A percentile compares a stretch with the other conserved stretches of the same genome.
Conservation (phyloP, 2,113 vertebrate genomes). For the Elachura formosa region DNA sequence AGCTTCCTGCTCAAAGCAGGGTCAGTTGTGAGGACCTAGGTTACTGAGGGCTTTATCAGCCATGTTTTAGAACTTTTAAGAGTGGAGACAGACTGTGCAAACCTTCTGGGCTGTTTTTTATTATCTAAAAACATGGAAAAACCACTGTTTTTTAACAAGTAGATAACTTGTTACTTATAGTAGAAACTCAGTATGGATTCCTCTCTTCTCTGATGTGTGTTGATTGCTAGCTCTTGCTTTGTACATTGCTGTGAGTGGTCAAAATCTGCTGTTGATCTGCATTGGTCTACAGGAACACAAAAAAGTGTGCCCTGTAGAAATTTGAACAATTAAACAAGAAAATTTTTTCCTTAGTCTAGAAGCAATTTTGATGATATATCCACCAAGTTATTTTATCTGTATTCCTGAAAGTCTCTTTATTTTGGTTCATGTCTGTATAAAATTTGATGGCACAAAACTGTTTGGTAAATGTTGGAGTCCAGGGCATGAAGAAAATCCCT, state of each 20-base stretch:
- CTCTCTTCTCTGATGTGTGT: background rate
- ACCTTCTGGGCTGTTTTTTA: background rate
- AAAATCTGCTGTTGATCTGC: background rate
- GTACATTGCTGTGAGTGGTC: background rate
- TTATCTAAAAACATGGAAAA: background rate
- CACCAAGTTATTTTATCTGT: background rate
- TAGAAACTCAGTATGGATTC: background rate
- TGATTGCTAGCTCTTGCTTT: background rate
- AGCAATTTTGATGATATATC: background rate
- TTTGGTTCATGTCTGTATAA: background rate
- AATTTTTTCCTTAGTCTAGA: background rate
- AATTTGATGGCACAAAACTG: background rate
- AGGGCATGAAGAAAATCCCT: too few species aligned
- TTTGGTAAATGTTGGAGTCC: too few species aligned
- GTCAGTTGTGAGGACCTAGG: background rate
- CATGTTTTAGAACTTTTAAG: background rate
- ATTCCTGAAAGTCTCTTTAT: background rate
- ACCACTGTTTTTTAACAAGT: accelerated
- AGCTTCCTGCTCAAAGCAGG: background rate
- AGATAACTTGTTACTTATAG: background rate
- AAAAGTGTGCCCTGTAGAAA: background rate
- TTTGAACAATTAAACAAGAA: background rate
- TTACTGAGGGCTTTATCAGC: background rate
- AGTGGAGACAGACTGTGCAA: background rate
- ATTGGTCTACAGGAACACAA: background rate